Evolutionary conservation across 1,140 invertebrate species (phyloP), one percentile per base, ranked within the genome.

Genomic region (Drosophila sulfurigaster): DNA sequence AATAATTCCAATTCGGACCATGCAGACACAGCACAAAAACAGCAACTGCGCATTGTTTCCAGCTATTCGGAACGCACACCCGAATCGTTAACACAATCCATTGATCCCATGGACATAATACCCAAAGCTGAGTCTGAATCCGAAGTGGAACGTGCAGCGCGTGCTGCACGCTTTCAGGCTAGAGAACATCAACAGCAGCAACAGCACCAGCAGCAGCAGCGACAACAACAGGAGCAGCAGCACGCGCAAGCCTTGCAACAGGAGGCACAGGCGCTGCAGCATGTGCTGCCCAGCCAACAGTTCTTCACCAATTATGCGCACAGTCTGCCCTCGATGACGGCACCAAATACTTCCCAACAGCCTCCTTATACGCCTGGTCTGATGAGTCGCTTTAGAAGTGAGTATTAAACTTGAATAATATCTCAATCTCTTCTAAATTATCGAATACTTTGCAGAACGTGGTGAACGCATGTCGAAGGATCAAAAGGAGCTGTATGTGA

Each of bases 391-490:
- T 92, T 92, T 57, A 58, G 91, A 83, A 91, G 91, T 92, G 75
- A 79, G 90, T 81, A 52, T 0, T n/a, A 2, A 3, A 25, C 0
- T 8, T 32, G 5, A 8, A 1, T 16, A 35, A 35, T 35, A 15
- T 0, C 1, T 20, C 28, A 11, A 6, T 16, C 5, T 46, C 20
- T n/a, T n/a, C 13, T 62, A 51, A 63, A 20, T 56, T 32, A 10
- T 38, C 30, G 11, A 20, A 25, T 54, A 32, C 35, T 8, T 75
- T 82, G 5, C 57, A 91, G 91, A 91, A 54, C 82, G 91, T 16
- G 91, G 91, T 48, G 91, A 92, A 15, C 83, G 91, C 20, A 92
- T 92, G 90, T 92, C 91, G 6, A 92, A 92, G 75, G 90, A 92
- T 38, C 91, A 92, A 56, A 92, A 92, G 13, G 91, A 92, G 49